A percentile compares a stretch with the other conserved stretches of the same genome.
Conservation (phyloP, 2,888 invertebrate genomes). For the Epinotia bilunana region DNA sequence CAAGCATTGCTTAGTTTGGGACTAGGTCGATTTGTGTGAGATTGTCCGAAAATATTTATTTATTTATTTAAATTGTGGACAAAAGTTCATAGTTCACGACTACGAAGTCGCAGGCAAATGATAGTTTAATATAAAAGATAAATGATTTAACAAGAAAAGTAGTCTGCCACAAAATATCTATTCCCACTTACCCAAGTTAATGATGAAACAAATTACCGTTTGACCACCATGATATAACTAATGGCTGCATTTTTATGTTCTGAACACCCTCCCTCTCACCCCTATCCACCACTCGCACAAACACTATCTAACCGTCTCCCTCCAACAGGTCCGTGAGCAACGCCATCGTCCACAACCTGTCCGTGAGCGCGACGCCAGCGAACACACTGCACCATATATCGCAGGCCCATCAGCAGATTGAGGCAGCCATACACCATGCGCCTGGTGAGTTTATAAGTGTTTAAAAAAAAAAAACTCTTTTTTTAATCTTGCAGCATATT, state of each 20-base stretch:
- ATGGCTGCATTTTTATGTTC: conserved; percentile 69
- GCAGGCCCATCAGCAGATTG: conserved; percentile 80
- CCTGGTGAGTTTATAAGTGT: conserved; percentile 59
- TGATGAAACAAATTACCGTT: conserved; percentile 71
- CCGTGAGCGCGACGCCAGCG: conserved; percentile 67
- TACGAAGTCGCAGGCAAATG: no score
- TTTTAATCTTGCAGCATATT: no score
- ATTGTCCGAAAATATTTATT: no score
- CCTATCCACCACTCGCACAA: neutral
- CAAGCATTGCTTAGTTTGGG: no score
- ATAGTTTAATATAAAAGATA: no score
- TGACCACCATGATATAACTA: conserved; percentile 64
- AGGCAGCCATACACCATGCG: conserved; percentile 74
- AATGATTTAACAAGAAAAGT: no score
- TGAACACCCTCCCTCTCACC: conserved; percentile 47
- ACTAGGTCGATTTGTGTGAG: no score
- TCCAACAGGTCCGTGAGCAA: conserved; percentile 66
- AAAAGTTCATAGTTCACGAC: no score
- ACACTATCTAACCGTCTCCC: neutral
- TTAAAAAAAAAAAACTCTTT: no score
- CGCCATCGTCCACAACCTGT: conserved; percentile 75
- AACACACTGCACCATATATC: conserved; percentile 85
- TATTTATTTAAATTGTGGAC: no score
- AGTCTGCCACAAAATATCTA: no score
- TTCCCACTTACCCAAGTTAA: conserved; percentile 11